Evolutionary conservation across 2,113 vertebrate species (phyloP), one percentile per base, ranked within the genome.

Genomic region (Labeo catla): DNA sequence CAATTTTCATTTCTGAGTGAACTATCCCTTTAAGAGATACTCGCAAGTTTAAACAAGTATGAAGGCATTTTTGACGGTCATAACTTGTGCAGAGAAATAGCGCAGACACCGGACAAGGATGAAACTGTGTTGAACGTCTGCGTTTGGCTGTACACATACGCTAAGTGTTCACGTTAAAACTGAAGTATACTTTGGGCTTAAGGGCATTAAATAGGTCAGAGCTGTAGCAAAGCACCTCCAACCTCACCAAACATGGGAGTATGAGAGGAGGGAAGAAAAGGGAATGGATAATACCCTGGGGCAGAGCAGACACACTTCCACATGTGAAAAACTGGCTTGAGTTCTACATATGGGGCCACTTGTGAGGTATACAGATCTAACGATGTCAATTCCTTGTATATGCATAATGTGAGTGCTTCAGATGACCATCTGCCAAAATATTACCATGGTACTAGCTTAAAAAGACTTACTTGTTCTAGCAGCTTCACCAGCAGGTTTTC

Each of bases 261-360:
- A 61, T 81, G 34, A 76, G 19, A 80, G 9, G 73, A 66, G 16
- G 61, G 8, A 43, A 65, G 16, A 15, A 13, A 45, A 68, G 15
- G 28, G 28, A 34, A 78, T 1, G 34, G 28, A 52, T 15, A 36
- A 19, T 21, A 12, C 49, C 82, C 80, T 2, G 61, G 43, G 77
- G 50, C 54, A 85, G 73, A 87, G 65, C 72, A 11, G 83, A 87
- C 78, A 85, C 84, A 84, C 83, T 87, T 89, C 86, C 54, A 54
- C 19, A 50, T 23, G 57, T 61, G 36, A 36, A 78, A 77, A 12
- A 23, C 9, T 19, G 12, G 10, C 65, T n/a, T 13, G 6, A n/a
- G 19, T 7, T n/a, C 34, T 43, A 52, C 49, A 57, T 54, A 34
- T 77, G 49, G 49, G 49, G 28, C 50, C 28, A 36, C 34, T 57